Evolutionary conservation across 2,113 vertebrate species (phyloP).

Genomic region (Pleuronectes platessa): DNA sequence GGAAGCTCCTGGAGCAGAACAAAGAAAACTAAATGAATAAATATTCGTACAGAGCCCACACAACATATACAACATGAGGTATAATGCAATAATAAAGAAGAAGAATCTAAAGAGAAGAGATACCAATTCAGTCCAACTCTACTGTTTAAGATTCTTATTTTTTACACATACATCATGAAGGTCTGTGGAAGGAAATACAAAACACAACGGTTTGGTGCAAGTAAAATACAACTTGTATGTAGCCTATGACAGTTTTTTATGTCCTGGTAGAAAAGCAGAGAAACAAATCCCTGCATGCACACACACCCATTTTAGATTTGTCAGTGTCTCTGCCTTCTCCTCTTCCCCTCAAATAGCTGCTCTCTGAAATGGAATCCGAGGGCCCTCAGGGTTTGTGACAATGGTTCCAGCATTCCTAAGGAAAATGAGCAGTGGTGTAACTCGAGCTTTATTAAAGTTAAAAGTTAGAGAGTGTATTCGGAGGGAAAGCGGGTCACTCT

Average conservation of each 20-base stretch:
- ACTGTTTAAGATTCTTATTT: not conserved
- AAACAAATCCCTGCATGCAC: conserved; percentile 20
- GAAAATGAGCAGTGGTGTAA: conserved; percentile 39
- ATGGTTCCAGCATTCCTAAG: conserved; percentile 45
- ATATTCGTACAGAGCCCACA: too few relatives aligned
- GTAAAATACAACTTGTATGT: not conserved
- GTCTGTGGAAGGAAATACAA: not conserved
- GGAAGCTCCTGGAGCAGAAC: too few relatives aligned
- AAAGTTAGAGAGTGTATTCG: conserved; percentile 25
- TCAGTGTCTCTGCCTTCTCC: conserved; percentile 52
- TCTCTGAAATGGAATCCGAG: conserved; percentile 61
- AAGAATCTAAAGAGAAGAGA: not conserved
- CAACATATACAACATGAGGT: not conserved
- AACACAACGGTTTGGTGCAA: not conserved
- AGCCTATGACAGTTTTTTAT: not conserved
- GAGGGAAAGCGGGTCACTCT: conserved; percentile 13
- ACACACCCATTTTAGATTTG: conserved; percentile 54
- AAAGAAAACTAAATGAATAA: too few relatives aligned
- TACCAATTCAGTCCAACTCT: not conserved
- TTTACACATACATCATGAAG: not conserved
- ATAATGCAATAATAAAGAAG: not conserved
- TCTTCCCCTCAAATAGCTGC: conserved; percentile 59
- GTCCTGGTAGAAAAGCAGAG: conserved; percentile 1
- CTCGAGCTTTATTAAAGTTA: conserved; percentile 34
- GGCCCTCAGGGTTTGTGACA: conserved; percentile 53